Percentiles rank a stretch among this genome's conserved stretches.
These are phyloP conservation scores for Ladona fulva DNA, from an alignment of 1,140 invertebrate species.

Conservation along the genomic window DNA sequence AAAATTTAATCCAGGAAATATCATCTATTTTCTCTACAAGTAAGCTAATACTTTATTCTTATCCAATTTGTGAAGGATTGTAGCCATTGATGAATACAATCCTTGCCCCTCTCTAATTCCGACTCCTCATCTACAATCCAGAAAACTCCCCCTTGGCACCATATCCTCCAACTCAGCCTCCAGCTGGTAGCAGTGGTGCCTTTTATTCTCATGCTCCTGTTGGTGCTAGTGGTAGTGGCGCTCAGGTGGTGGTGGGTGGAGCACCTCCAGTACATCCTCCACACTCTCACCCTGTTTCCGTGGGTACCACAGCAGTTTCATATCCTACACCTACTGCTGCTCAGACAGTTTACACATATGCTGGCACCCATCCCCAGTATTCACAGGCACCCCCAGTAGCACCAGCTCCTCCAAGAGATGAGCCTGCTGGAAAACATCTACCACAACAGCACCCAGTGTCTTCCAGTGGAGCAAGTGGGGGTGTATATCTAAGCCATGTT, in stretches of 20 bases:
- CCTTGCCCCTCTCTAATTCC: too few species aligned
- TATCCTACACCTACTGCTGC: background rate
- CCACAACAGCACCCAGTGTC: background rate
- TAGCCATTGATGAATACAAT: too few species aligned
- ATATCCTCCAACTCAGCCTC: background rate
- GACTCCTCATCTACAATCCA: background rate
- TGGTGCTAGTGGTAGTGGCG: background rate
- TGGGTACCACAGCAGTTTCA: background rate
- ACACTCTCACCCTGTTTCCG: background rate
- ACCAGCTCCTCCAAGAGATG: background rate
- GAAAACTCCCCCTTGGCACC: background rate
- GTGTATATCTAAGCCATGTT: background rate
- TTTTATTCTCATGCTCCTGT: background rate
- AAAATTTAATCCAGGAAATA: too few species aligned
- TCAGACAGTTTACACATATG: background rate
- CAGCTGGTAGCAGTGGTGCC: background rate
- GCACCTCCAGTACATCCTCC: background rate
- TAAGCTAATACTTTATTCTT: too few species aligned
- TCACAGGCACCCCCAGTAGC: background rate
- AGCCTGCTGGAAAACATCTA: background rate
- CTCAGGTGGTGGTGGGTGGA: background rate
- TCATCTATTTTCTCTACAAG: too few species aligned
- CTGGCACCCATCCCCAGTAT: background rate
- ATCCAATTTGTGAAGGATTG: too few species aligned
- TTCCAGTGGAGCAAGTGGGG: background rate